A percentile compares a stretch with the other conserved stretches of the same genome.
These are phyloP conservation scores for Naso thynnoides DNA, from an alignment of 2,797 vertebrate species.

Conservation along the genomic window DNA sequence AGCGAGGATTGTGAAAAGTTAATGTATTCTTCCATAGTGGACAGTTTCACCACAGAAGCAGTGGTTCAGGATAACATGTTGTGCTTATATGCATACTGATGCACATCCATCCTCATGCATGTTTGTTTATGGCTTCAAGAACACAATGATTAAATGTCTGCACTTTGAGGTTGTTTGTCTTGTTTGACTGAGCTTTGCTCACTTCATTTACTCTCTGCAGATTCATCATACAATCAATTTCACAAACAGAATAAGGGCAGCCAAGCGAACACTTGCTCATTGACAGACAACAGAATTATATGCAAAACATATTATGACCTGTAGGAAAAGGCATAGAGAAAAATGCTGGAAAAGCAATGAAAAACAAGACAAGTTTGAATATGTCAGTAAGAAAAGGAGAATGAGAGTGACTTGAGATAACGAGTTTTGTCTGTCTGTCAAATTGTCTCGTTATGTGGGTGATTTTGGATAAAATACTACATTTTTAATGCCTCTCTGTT, in stretches of 20 bases:
- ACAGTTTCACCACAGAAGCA: background rate
- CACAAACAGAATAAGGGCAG: conserved; percentile 28
- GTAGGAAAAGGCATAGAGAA: conserved; percentile 14
- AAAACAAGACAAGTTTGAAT: conserved; percentile 33
- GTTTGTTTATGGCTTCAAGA: conserved; percentile 29
- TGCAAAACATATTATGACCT: conserved; percentile 39
- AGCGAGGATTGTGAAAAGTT: conserved; percentile 66
- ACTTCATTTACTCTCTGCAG: conserved; percentile 38
- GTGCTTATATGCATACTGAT: conserved; percentile 1
- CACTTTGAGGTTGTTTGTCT: conserved; percentile 41
- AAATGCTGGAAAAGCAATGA: conserved; percentile 20
- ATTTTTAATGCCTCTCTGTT: too few relatives aligned
- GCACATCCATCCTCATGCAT: background rate
- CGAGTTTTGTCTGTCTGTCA: conserved; percentile 9
- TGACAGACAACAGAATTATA: conserved; percentile 27
- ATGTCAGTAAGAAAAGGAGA: conserved; percentile 15
- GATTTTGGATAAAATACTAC: too few relatives aligned
- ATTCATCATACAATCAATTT: conserved; percentile 53
- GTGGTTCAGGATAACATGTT: background rate
- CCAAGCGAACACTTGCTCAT: background rate
- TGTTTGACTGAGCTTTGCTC: conserved; percentile 35
- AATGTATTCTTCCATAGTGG: conserved; percentile 61
- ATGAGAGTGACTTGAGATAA: conserved; percentile 7
- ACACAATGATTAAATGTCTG: conserved; percentile 32
- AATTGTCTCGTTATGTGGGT: too few relatives aligned